These are phyloP conservation scores for Drosophila macrothrix DNA, from an alignment of 2,888 invertebrate genomes.

Conservation along the genomic window DNA sequence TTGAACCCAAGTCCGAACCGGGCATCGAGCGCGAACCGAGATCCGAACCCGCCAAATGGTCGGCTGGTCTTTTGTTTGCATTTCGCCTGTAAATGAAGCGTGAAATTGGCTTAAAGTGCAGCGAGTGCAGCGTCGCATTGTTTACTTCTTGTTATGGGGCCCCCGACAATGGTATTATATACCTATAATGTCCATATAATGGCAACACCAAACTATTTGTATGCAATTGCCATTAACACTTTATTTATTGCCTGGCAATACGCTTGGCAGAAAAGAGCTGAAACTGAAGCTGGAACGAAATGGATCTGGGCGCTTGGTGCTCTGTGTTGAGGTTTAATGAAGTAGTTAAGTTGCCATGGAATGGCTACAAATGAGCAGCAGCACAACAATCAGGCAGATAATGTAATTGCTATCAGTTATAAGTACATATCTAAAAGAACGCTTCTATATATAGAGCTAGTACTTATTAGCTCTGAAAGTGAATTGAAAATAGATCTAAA, in stretches of 20 bases:
- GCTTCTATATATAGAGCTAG: neutral
- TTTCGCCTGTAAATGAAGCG: conserved; percentile 82
- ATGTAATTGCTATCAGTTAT: conserved; percentile 1
- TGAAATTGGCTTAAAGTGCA: conserved; percentile 82
- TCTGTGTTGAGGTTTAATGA: conserved; percentile 53
- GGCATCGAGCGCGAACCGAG: conserved; percentile 11
- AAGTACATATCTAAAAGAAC: conserved; percentile 1
- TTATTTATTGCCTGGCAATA: conserved; percentile 73
- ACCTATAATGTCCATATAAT: conserved; percentile 63
- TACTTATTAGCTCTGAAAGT: neutral
- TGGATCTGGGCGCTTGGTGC: conserved; percentile 11
- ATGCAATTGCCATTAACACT: conserved; percentile 83
- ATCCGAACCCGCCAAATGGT: conserved; percentile 54
- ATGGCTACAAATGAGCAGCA: conserved; percentile 43
- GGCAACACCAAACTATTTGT: conserved; percentile 80
- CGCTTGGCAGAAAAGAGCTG: conserved; percentile 8
- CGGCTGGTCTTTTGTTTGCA: conserved; percentile 70
- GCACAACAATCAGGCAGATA: conserved; percentile 20
- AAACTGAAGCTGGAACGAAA: conserved; percentile 5
- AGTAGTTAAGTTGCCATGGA: conserved; percentile 66
- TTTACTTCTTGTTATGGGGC: conserved; percentile 78
- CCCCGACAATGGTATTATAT: conserved; percentile 54
- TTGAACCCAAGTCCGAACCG: conserved; percentile 60
- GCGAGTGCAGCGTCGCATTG: conserved; percentile 75
- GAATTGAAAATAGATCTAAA: neutral